Percentiles rank a stretch among this genome's conserved stretches.
These are phyloP conservation scores for Drosophila paramelanica DNA, from an alignment of 2,888 invertebrate species.

Conservation along the genomic window DNA sequence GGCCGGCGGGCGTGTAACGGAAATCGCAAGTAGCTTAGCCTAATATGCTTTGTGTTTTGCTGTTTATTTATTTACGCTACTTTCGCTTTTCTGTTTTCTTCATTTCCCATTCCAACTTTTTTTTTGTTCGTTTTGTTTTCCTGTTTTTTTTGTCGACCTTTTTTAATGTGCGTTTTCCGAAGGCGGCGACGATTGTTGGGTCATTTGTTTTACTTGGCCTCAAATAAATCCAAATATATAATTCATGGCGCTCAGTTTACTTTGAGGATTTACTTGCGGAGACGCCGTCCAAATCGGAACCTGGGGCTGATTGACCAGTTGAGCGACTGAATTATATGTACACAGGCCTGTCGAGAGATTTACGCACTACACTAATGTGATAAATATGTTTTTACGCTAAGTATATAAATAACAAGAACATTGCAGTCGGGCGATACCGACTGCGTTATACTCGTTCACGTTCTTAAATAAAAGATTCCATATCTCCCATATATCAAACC, in stretches of 20 bases:
- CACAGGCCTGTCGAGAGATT: constrained; percentile 3
- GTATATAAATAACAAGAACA: background rate
- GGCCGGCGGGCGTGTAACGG: constrained; percentile 67
- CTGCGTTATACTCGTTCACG: too few relatives aligned
- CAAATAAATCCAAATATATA: constrained; percentile 80
- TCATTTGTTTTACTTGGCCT: constrained; percentile 80
- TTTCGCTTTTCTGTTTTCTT: constrained; percentile 54
- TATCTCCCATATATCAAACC: too few relatives aligned
- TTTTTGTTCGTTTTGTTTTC: background rate
- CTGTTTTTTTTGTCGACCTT: constrained; percentile 21
- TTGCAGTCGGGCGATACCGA: too few relatives aligned
- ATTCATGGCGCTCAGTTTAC: constrained; percentile 68
- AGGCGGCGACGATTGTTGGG: constrained; percentile 55
- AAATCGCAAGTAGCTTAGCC: constrained; percentile 80
- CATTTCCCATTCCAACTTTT: constrained; percentile 8
- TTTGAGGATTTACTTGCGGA: constrained; percentile 49
- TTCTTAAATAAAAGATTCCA: too few relatives aligned
- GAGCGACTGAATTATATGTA: constrained; percentile 22
- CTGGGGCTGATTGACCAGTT: constrained; percentile 41
- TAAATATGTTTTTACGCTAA: constrained; percentile 25
- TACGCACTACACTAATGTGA: constrained; percentile 14
- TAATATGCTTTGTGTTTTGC: constrained; percentile 78
- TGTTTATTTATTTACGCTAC: constrained; percentile 75
- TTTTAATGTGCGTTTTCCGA: constrained; percentile 46
- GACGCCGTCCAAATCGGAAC: background rate